These are phyloP conservation scores for Eurypyga helias DNA, from an alignment of 2,113 vertebrate genomes.

Conservation along the genomic window DNA sequence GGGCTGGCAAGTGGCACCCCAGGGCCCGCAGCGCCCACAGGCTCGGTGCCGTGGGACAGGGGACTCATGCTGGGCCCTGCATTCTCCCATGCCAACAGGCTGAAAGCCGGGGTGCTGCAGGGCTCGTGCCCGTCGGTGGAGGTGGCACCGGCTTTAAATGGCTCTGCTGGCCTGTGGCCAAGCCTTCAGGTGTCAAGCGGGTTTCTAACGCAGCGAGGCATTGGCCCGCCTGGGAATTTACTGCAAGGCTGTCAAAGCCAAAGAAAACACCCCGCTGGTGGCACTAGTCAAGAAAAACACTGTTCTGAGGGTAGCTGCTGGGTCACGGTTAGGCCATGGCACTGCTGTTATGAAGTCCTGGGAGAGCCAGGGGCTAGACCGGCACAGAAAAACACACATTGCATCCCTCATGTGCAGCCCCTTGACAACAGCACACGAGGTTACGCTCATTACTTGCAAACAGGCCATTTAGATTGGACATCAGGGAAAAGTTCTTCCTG, in stretches of 20 bases:
- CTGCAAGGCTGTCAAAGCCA: neutral
- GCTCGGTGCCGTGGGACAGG: rapidly evolving
- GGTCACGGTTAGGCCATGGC: neutral
- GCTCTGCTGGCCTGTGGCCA: neutral
- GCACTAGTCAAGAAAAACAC: neutral
- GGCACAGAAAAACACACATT: neutral
- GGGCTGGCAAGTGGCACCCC: neutral
- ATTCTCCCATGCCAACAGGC: neutral
- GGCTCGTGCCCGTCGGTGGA: rapidly evolving
- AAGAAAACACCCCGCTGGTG: neutral
- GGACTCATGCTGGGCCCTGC: neutral
- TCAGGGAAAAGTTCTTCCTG: too few species aligned
- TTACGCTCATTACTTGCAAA: neutral
- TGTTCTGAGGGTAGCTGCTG: neutral
- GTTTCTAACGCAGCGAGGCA: neutral
- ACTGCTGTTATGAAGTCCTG: rapidly evolving
- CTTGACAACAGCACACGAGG: neutral
- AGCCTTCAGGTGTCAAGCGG: neutral
- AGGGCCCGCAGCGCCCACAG: rapidly evolving
- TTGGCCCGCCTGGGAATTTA: neutral
- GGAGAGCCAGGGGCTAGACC: neutral
- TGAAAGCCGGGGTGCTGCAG: neutral
- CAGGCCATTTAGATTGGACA: neutral
- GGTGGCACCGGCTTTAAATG: rapidly evolving
- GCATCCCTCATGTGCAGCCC: neutral